Evolutionary conservation across 2,113 vertebrate genomes (phyloP), one percentile per base, ranked within the genome.

Genomic region (Pseudorasbora parva): DNA sequence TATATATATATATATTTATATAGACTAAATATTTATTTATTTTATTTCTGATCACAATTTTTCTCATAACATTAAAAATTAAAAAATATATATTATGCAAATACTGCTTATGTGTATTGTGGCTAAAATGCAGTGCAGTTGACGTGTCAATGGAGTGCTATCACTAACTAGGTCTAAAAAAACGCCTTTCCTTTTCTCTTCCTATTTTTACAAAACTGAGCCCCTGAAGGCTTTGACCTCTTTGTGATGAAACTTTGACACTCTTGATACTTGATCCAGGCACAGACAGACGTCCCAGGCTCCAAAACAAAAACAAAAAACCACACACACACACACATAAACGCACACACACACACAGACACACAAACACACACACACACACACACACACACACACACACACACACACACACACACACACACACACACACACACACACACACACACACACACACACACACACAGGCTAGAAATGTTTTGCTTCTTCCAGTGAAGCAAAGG

Each of bases 401-500:
- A 30, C 30, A 30, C 30, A 30, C 30, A 30, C 30, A 30, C 30
- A 30, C 30, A 30, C 30, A 30, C 30, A 30, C 30, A 30, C 30
- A 30, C 30, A 30, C 30, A 30, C 30, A 30, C 30, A 30, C 30
- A 30, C 30, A 30, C 30, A 30, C 30, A 30, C 30, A 54, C 17
- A 54, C 51, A 37, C 33, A 33, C 33, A 54, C 17, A 54, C 51
- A 33, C 33, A 33, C 33, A 4, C 33, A 37, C 33, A 45, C 10
- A 54, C 2, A 5, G 17, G 0, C 30, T 37, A 37, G 17, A 30
- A 49, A 66, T 15, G 12, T 6, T 19, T 23, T 0, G 8, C 33
- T 60, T 37, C 30, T 76, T 43, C 19, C 21, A 86, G 62, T 33
- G 37, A 49, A 68, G 72, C 12, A 25, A 14, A 73, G 23, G n/a